Percentiles rank a stretch among this genome's conserved stretches.
phyloP scores from a whole-genome alignment of 2,888 invertebrate species.

The Apotomis turbidana region DNA sequence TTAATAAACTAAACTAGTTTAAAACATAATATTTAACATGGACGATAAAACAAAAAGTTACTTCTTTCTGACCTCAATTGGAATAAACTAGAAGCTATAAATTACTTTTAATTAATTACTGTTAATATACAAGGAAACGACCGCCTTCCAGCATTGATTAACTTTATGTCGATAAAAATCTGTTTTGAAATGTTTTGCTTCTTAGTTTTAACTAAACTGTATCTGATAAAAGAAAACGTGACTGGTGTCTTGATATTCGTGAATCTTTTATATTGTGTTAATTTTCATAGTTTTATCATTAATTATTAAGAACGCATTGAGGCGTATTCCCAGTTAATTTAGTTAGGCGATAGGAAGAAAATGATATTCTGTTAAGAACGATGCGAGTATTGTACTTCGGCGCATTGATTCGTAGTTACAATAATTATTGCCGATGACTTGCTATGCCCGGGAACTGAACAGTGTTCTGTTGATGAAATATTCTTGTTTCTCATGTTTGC shows the following conservation, averaged over 20 bases:
- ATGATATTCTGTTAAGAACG: slow-evolving; percentile 43
- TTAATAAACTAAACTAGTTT: slow-evolving; percentile 53
- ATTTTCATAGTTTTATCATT: slow-evolving; percentile 6
- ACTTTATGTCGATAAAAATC: slow-evolving; percentile 69
- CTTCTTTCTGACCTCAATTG: slow-evolving; percentile 60
- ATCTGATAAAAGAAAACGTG: slow-evolving; percentile 1
- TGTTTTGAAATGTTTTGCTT: slow-evolving; percentile 56
- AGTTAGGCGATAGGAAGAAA: slow-evolving; percentile 42
- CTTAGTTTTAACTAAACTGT: slow-evolving; percentile 29
- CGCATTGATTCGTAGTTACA: slow-evolving; percentile 52
- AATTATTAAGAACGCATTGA: slow-evolving; percentile 13
- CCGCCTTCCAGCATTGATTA: slow-evolving; percentile 72
- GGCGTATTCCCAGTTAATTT: slow-evolving; percentile 36
- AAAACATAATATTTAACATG: slow-evolving; percentile 67
- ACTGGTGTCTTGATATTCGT: not conserved
- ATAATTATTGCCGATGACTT: slow-evolving; percentile 69
- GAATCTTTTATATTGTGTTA: not conserved
- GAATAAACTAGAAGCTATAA: slow-evolving; percentile 64
- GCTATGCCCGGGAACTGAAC: slow-evolving; percentile 47
- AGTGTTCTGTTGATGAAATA: slow-evolving; percentile 45
- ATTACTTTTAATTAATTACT: slow-evolving; percentile 75
- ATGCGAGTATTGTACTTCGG: slow-evolving; percentile 46
- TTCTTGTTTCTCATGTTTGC: slow-evolving; percentile 35
- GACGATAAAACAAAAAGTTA: slow-evolving; percentile 67
- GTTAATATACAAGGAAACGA: slow-evolving; percentile 71